Evolutionary conservation across 2,888 invertebrate species (phyloP), one percentile per base, ranked within the genome.

Genomic region (Agrochola circellaris): DNA sequence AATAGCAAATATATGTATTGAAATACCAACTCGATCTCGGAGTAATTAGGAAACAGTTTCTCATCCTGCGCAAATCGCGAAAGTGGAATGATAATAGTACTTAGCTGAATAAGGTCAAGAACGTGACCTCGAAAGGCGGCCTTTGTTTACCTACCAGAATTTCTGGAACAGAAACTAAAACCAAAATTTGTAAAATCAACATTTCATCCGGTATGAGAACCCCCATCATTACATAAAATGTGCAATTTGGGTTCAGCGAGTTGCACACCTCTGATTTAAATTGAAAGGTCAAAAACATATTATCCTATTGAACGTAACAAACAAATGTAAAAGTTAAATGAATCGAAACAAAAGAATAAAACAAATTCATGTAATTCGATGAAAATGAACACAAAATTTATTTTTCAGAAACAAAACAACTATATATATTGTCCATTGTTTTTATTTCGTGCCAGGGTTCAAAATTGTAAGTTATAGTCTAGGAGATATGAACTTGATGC

Each of bases 401-500:
- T 79, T 65, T 45, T 65, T 56, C 45, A 13, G n/a, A 61, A 48
- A 38, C 38, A 58, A 61, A 79, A 70, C 67, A 51, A 48, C 38
- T 38, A 38, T 5, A 38, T 26, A 38, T 26, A 66, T 56, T 20
- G 34, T 30, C 54, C 58, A 30, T 45, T 66, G 66, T 82, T 82
- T 74, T 82, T 61, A 73, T 73, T 81, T 85, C 77, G 56, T 69
- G n/a, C 20, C 42, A 58, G 70, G 26, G 38, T 71, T 77, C 66
- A 74, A 84, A 86, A 72, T 60, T 45, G 61, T 79, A 86, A 83
- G 84, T 86, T 84, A 85, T 73, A 75, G 83, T 79, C 58, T 66
- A 83, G 64, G 73, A 84, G 86, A 83, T 83, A 83, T 65, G 68
- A 48, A 73, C 54, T 71, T 66, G 85, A 85, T 77, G 74, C 87